A percentile compares a stretch with the other conserved stretches of the same genome.
These are phyloP conservation scores for Embidobia sp. DNA, from an alignment of 2,888 invertebrate species.

Conservation along the genomic window DNA sequence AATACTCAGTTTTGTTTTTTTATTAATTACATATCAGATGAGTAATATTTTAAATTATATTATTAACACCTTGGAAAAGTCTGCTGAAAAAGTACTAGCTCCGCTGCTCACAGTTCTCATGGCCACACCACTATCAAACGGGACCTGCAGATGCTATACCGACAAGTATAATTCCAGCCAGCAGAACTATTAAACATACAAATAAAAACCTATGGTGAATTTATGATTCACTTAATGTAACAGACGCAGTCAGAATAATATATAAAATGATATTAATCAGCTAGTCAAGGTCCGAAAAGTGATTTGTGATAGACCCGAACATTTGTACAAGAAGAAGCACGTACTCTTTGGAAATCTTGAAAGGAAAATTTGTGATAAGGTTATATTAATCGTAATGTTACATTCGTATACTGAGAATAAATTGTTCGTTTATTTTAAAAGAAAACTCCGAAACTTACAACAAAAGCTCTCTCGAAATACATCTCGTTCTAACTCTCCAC, in stretches of 20 bases:
- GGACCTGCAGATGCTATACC: conserved; percentile 34
- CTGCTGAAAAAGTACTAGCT: conserved; percentile 65
- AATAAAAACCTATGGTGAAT: background rate
- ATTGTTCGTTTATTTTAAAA: too few relatives aligned
- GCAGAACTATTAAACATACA: conserved; percentile 27
- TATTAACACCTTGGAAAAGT: conserved; percentile 69
- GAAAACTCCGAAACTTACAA: too few relatives aligned
- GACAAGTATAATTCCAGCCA: conserved; percentile 32
- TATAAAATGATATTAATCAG: background rate
- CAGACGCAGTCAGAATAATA: background rate
- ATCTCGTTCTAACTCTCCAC: too few relatives aligned
- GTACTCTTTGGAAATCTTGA: conserved; percentile 13
- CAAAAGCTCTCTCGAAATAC: too few relatives aligned
- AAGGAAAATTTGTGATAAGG: too few relatives aligned
- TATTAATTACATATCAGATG: too few relatives aligned
- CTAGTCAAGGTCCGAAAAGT: background rate
- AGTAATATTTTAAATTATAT: too few relatives aligned
- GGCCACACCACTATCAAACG: conserved; percentile 34
- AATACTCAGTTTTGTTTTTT: background rate
- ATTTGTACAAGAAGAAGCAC: conserved; percentile 1
- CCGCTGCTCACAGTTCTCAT: conserved; percentile 66
- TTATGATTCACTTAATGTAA: background rate
- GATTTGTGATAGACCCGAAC: background rate
- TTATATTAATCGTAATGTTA: too few relatives aligned
- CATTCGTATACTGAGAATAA: too few relatives aligned